phyloP scores from a whole-genome alignment of 2,888 invertebrate species.

The Germaria angustata region DNA sequence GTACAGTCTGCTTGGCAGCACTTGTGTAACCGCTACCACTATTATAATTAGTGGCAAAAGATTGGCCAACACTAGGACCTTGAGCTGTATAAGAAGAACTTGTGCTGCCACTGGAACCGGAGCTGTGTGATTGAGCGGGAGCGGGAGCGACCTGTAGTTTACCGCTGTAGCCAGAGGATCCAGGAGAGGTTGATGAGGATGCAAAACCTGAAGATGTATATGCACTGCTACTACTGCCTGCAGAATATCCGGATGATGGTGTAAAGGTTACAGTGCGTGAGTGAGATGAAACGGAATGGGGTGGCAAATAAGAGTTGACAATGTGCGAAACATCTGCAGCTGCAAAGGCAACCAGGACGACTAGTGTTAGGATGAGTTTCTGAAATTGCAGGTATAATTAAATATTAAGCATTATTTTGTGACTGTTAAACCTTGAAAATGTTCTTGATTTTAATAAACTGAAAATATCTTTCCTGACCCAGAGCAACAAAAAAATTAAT shows the following conservation, averaged over 20 bases:
- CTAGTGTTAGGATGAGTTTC: constrained; percentile 68
- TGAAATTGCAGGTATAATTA: constrained; percentile 52
- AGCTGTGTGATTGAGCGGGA: constrained; percentile 11
- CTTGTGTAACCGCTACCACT: constrained; percentile 45
- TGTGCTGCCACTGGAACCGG: not conserved
- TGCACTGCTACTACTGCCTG: constrained; percentile 42
- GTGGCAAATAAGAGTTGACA: constrained; percentile 72
- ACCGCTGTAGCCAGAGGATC: constrained; percentile 36
- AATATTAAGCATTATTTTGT: not conserved
- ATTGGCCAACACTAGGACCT: not conserved
- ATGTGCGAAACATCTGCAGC: constrained; percentile 75
- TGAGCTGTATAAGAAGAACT: constrained; percentile 7
- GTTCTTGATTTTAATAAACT: not conserved
- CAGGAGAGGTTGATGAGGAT: not conserved
- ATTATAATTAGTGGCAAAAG: constrained; percentile 27
- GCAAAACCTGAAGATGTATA: not conserved
- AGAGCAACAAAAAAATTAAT: too few relatives aligned
- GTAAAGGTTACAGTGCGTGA: constrained; percentile 66
- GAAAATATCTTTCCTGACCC: too few relatives aligned
- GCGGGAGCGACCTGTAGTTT: constrained; percentile 24
- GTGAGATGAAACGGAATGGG: constrained; percentile 67
- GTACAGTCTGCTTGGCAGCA: constrained; percentile 47
- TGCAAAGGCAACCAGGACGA: constrained; percentile 67
- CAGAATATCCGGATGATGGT: constrained; percentile 64
- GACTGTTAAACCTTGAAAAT: not conserved